phyloP scores from a whole-genome alignment of 2,888 invertebrate genomes.

The Hirtodrosophila histrioides region DNA sequence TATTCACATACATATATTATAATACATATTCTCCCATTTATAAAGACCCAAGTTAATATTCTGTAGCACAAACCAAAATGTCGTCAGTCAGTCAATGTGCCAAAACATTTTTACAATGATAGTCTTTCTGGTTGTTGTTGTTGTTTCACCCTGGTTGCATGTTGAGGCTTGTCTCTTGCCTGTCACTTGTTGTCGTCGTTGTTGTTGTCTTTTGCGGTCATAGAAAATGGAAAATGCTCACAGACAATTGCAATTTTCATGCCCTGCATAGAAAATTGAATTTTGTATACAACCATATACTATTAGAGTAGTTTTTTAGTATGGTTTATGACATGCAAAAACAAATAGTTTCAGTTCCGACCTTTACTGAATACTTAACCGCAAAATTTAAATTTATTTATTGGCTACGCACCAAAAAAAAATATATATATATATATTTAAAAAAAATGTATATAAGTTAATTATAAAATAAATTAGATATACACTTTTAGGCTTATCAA shows the following conservation, averaged over 20 bases:
- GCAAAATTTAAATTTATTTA: background rate
- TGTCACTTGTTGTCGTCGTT: conserved; percentile 19
- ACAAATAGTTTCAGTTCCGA: conserved; percentile 1
- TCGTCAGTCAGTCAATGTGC: conserved; percentile 51
- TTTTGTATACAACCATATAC: background rate
- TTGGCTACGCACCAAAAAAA: too few species aligned
- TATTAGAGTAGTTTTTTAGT: background rate
- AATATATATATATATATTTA: too few species aligned
- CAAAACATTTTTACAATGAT: conserved; percentile 46
- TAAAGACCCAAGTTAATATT: conserved; percentile 9
- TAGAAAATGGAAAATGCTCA: conserved; percentile 25
- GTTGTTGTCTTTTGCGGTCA: conserved; percentile 27
- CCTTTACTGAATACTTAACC: conserved; percentile 12
- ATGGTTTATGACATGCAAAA: conserved; percentile 21
- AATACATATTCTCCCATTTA: background rate
- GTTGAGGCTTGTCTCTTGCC: conserved; percentile 32
- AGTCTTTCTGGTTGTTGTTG: conserved; percentile 17
- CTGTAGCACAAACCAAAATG: conserved; percentile 28
- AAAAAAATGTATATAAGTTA: too few species aligned
- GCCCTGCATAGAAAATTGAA: conserved; percentile 19
- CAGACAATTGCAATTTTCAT: conserved; percentile 33
- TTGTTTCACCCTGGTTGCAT: conserved; percentile 34
- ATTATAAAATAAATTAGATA: too few species aligned
- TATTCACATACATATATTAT: too few species aligned
- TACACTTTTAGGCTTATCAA: too few species aligned